phyloP scores from a whole-genome alignment of 92 coral and sea anemone genomes.

The Palythoa grandis region DNA sequence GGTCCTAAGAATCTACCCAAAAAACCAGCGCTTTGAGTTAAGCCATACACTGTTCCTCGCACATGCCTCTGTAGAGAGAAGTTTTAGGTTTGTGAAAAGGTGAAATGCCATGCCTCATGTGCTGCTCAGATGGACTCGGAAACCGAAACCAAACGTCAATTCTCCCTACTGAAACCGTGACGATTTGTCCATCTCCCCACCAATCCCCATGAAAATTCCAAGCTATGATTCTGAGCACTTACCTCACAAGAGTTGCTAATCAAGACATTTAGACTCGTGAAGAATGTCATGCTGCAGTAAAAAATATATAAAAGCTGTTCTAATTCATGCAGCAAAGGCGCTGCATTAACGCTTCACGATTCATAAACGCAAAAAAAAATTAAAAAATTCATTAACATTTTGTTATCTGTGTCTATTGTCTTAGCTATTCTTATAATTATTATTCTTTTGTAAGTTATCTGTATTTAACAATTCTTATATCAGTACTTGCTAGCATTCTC shows the following conservation, averaged over 20 bases:
- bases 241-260: slow-evolving; percentile 25
- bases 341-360: too few relatives aligned
- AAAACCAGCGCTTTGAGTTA: slow-evolving; percentile 20
- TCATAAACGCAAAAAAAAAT: too few relatives aligned
- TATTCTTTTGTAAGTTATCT: too few relatives aligned
- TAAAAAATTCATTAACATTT: too few relatives aligned
- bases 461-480: too few relatives aligned
- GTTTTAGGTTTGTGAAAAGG: neutral
- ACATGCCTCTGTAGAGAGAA: slow-evolving; percentile 24
- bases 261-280: slow-evolving; percentile 29
- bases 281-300: slow-evolving; percentile 13
- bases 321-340: neutral
- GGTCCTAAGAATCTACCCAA: slow-evolving; percentile 33
- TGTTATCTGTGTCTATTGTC: too few relatives aligned
- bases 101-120: neutral
- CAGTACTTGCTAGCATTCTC: too few relatives aligned
- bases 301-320: too few relatives aligned
- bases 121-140: neutral
- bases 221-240: neutral
- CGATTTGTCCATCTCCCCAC: too few relatives aligned
- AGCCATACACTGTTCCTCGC: slow-evolving; percentile 37
- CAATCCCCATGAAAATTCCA: neutral
- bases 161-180: too few relatives aligned
- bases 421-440: too few relatives aligned
- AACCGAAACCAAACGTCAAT: too few relatives aligned